Evolutionary conservation across 2,797 vertebrate genomes (phyloP).

Genomic region (Paguma larvata): DNA sequence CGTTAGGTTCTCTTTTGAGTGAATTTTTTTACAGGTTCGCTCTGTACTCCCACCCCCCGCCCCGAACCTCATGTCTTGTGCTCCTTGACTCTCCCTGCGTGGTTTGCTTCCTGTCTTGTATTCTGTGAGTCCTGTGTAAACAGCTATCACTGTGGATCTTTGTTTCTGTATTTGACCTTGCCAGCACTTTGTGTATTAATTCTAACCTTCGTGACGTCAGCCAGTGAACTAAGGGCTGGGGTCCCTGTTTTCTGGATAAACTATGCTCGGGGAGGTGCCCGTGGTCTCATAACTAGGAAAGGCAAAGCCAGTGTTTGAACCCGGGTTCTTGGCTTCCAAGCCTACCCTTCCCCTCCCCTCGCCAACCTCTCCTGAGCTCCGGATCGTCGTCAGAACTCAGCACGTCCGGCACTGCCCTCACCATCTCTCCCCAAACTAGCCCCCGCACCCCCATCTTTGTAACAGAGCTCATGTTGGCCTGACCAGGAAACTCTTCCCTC

Average conservation of each 20-base stretch:
- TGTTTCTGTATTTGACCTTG: fast-evolving
- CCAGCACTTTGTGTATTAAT: neutral
- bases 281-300: neutral
- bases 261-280: neutral
- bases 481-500: neutral
- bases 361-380: neutral
- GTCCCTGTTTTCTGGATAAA: neutral
- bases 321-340: neutral
- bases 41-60: neutral
- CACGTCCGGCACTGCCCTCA: neutral
- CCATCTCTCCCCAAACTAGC: neutral
- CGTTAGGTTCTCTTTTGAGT: neutral
- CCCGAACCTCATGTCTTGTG: neutral
- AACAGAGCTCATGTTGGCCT: neutral
- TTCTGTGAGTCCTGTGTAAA: neutral
- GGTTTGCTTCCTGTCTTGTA: neutral
- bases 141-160: neutral
- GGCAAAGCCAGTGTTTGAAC: neutral
- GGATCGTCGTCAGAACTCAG: neutral
- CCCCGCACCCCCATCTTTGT: neutral
- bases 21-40: neutral
- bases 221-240: neutral
- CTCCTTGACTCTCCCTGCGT: neutral
- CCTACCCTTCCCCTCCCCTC: neutral
- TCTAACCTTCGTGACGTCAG: fast-evolving